These are phyloP conservation scores for Aldrovandia affinis DNA, from an alignment of 2,797 vertebrate genomes.

Conservation along the genomic window DNA sequence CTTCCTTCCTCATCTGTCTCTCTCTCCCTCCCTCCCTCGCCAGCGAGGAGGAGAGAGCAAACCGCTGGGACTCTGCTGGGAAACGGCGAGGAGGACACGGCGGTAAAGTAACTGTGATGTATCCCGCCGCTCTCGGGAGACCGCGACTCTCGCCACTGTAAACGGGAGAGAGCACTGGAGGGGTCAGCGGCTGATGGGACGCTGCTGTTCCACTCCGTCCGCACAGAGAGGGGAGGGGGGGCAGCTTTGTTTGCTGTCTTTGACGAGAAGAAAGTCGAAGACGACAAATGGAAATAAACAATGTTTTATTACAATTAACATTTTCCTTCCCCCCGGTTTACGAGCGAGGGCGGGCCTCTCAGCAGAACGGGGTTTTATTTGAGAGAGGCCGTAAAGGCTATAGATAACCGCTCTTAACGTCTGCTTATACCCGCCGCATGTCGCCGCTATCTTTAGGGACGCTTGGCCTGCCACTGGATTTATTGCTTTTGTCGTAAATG, in stretches of 20 bases:
- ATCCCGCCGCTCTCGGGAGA: too few relatives aligned
- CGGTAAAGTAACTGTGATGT: background rate
- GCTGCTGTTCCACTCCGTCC: background rate
- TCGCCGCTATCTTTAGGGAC: conserved; percentile 25
- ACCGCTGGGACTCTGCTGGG: background rate
- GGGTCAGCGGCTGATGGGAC: background rate
- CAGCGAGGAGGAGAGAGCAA: background rate
- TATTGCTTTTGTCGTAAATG: conserved; percentile 49
- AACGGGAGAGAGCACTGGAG: background rate
- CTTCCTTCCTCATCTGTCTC: background rate
- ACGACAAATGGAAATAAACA: conserved; percentile 36
- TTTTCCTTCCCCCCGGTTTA: conserved; percentile 13
- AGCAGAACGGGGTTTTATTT: conserved; percentile 21
- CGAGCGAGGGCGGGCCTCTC: background rate
- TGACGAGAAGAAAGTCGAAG: conserved; percentile 16
- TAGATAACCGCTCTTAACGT: conserved; percentile 42
- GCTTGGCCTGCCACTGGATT: conserved; percentile 22
- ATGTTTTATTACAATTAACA: too few relatives aligned
- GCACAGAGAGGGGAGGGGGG: background rate
- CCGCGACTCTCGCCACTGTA: background rate
- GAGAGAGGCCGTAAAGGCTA: conserved; percentile 41
- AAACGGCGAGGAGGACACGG: background rate
- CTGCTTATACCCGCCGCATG: conserved; percentile 35
- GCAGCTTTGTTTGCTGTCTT: conserved; percentile 4
- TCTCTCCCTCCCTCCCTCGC: background rate